Percentiles rank a stretch among this genome's conserved stretches.
Conservation (phyloP, 2,888 invertebrate genomes). For the Incurvaria masculella region DNA sequence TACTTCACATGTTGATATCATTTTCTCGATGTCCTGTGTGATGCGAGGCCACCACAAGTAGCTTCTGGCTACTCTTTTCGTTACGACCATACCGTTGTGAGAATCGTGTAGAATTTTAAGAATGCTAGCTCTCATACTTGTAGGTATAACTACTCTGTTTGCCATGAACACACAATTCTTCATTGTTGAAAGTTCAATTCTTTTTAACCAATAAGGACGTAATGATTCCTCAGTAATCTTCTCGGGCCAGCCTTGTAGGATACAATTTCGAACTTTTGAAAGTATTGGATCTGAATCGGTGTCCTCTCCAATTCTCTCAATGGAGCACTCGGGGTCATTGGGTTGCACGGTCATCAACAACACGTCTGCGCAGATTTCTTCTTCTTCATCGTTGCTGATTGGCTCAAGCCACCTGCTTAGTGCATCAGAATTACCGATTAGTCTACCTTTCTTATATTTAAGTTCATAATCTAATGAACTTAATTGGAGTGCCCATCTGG, state of each 20-base stretch:
- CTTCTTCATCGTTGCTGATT: constrained; percentile 8
- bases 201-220: too few species aligned
- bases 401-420: constrained; percentile 16
- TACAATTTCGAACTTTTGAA: constrained; percentile 8
- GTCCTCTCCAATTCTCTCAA: constrained; percentile 7
- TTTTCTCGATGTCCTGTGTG: not conserved
- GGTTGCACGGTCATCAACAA: constrained; percentile 14
- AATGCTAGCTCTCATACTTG: too few species aligned
- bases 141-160: too few species aligned
- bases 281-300: constrained; percentile 9
- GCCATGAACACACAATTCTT: too few species aligned
- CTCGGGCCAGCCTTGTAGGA: constrained; percentile 15
- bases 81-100: too few species aligned
- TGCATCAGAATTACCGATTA: constrained; percentile 16
- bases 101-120: too few species aligned
- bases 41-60: too few species aligned
- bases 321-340: constrained; percentile 8
- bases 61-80: too few species aligned
- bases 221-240: too few species aligned
- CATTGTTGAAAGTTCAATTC: too few species aligned
- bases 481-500: constrained; percentile 16
- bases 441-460: constrained; percentile 15
- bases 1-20: not conserved
- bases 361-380: constrained; percentile 8
- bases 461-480: constrained; percentile 14